A percentile compares a stretch with the other conserved stretches of the same genome.
phyloP scores from a whole-genome alignment of 2,113 vertebrate species.

The Anarrhichthys ocellatus region DNA sequence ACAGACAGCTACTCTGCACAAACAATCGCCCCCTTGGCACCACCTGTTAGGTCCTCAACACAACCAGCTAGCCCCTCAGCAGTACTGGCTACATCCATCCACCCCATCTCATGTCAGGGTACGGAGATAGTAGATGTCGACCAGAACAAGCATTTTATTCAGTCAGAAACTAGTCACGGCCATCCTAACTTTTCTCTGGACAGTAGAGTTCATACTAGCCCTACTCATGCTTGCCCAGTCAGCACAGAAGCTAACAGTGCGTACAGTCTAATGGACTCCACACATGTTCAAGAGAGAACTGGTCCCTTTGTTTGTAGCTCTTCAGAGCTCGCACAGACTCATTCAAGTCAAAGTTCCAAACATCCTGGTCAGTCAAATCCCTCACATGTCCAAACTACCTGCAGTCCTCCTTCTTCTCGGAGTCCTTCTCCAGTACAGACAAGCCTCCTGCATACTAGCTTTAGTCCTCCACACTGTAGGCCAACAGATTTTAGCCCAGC shows the following conservation, averaged over 20 bases:
- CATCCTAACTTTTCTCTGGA: background rate
- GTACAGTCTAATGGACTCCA: background rate
- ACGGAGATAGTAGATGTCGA: conserved; percentile 17
- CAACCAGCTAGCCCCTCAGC: background rate
- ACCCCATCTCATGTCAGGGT: conserved; percentile 6
- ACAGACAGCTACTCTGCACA: background rate
- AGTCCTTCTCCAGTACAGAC: conserved; percentile 19
- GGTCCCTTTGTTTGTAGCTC: conserved; percentile 1
- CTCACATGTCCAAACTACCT: conserved; percentile 11
- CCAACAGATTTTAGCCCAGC: conserved; percentile 5
- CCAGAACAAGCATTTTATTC: background rate
- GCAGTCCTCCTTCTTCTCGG: conserved; percentile 12
- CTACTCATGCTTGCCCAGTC: background rate
- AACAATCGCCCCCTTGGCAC: background rate
- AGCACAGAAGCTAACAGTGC: background rate
- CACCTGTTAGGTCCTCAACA: background rate
- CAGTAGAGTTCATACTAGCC: background rate
- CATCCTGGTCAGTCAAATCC: conserved; percentile 17
- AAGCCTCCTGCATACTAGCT: conserved; percentile 21
- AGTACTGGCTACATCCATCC: background rate
- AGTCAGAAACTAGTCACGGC: conserved; percentile 7
- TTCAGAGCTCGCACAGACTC: background rate
- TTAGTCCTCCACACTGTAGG: conserved; percentile 66
- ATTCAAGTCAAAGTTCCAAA: background rate
- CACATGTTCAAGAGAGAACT: background rate